Evolutionary conservation across 2,797 vertebrate species (phyloP), one percentile per base, ranked within the genome.

Genomic region (Manis crassicaudata): DNA sequence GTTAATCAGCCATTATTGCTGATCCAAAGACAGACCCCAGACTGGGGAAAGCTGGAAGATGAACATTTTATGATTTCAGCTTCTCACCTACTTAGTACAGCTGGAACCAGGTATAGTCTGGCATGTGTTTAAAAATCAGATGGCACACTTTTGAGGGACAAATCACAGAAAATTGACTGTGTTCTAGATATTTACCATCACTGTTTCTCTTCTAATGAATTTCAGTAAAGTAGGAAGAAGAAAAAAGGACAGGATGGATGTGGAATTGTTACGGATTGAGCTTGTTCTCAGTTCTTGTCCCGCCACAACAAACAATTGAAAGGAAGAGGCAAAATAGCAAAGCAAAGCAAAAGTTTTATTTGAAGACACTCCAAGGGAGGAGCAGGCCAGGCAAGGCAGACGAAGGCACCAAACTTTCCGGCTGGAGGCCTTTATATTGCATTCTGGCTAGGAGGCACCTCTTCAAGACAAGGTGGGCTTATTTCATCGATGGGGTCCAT

Each of bases 1-100:
- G 99, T 99, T 4, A 99, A 99, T 46, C 46, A 98, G 99, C 99
- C 35, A 99, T 99, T 96, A 99, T 99, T 35, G 99, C 99, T 14
- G 99, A 99, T 97, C 99, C 99, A 97, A 99, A 99, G 98, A 99
- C 99, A 29, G 99, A 99, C 98, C 99, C 99, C 98, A 98, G 99
- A 98, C 99, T 99, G 98, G 99, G 99, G 13, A 99, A 99, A 97
- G 99, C 99, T 0, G 99, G 99, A 96, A 99, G 99, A 99, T 99
- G 97, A 99, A 68, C 63, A 50, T 16, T 0, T 0, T 17, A 58
- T 67, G 63, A 68, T n/a, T n/a, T 21, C 52, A 80, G 62, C 37
- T 52, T 94, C 62, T 20, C 1, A 46, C 72, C 93, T 85, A 0
- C 85, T 95, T 40, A 86, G 94, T 56, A 80, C 90, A 17, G 0